Evolutionary conservation across 2,888 invertebrate genomes (phyloP).

Genomic region (Syrista parreyssii): DNA sequence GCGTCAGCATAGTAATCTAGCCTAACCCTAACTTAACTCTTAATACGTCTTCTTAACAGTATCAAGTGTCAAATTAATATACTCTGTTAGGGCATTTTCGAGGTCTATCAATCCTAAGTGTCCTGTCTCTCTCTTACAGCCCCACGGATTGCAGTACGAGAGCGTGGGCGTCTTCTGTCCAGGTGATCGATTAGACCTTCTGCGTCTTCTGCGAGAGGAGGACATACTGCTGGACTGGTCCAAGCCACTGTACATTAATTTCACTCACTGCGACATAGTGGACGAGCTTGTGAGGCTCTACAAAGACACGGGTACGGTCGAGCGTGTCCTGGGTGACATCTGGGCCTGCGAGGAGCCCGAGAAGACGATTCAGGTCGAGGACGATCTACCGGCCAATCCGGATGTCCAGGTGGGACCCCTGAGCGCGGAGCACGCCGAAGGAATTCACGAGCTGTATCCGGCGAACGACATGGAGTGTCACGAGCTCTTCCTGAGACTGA

Average conservation of each 20-base stretch:
- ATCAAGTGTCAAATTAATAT: too few species aligned
- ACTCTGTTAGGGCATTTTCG: too few species aligned
- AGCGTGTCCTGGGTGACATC: constrained; percentile 84
- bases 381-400: constrained; percentile 69
- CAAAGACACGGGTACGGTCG: constrained; percentile 72
- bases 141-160: constrained; percentile 82
- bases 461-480: constrained; percentile 90
- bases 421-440: constrained; percentile 81
- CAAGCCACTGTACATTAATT: constrained; percentile 86
- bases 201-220: constrained; percentile 80
- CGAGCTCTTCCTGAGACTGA: constrained; percentile 84
- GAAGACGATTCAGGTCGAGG: constrained; percentile 37
- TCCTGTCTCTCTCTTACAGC: constrained; percentile 69
- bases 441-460: constrained; percentile 87
- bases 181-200: constrained; percentile 77
- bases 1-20: too few species aligned
- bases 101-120: too few species aligned
- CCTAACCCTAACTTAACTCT: too few species aligned
- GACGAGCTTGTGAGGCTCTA: constrained; percentile 82
- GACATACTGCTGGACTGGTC: constrained; percentile 84
- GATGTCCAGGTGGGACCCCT: constrained; percentile 74
- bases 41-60: too few species aligned
- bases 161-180: constrained; percentile 90
- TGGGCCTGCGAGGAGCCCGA: constrained; percentile 77
- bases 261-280: constrained; percentile 85